Base-by-base conservation (phyloP, 2,888 invertebrate genomes). In the Molanna angustata region DNA sequence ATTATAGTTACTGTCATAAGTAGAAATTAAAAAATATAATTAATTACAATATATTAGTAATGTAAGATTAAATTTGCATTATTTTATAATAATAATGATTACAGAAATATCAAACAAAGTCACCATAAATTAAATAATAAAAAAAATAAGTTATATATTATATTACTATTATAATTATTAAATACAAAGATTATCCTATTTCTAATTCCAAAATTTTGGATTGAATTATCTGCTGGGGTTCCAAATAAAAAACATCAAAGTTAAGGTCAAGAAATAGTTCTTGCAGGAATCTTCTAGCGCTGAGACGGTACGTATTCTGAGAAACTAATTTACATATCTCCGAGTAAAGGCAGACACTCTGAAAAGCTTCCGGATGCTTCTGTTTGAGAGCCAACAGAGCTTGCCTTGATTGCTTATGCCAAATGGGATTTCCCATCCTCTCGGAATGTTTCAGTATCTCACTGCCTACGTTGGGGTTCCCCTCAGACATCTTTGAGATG, bases 331-430 rank as follows among this genome's bases (percentile, higher is more conserved):
- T 84, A 67, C 90, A 88, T 11, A 94, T 86, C 69, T 97, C 96
- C 0, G 94, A 94, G 74, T 94, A 97, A 14, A 96, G 80, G 70
- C 97, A 97, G 54, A 90, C 77, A 66, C 93, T 92, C 71, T 90
- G 84, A 71, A 89, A 89, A 57, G 83, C 74, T 22, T 82, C 79
- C 2, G 88, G 85, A 69, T 86, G 80, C 31, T 82, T 80, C 64
- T 89, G 89, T 64, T 88, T 87, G 52, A 86, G 70, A 55, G 85
- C 81, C 13, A 95, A 77, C 58, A 96, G 74, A 14, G 86, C 84
- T 65, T 91, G 87, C 62, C 90, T 90, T 33, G 92, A 88, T 67
- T 88, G 84, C 61, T 87, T 88, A 59, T 84, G 83, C 66, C 86
- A 85, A 9, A 90, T 83, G 37, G 90, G 90, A 71, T 90, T 90